Evolutionary conservation across 2,113 vertebrate genomes (phyloP), one percentile per base, ranked within the genome.

Genomic region (Spea bombifrons): DNA sequence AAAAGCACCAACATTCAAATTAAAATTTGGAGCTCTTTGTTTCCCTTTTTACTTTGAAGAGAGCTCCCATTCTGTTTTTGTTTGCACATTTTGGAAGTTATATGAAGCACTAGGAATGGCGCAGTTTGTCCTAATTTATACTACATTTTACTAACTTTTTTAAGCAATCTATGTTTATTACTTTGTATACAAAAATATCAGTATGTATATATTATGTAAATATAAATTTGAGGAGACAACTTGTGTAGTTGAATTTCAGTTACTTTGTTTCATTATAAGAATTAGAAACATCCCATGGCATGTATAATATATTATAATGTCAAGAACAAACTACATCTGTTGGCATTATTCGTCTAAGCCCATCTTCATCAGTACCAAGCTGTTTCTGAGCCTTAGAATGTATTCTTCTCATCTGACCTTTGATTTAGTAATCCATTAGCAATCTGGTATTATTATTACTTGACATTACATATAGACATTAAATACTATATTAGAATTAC

Each of bases 391-490:
- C 68, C 7, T 69, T 68, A 68, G 44, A 68, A 68, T n/a, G 46
- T 76, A 69, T 76, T 76, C 68, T 44, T 72, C 66, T 76, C 52
- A 68, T 68, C 66, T 76, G 75, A 76, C 75, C 75, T 76, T 76
- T 69, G 66, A 15, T 68, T 30, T 45, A 5, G 43, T 76, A 61
- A 76, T 69, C 75, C 75, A 76, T 68, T 57, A 76, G 67, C 65
- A 76, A 59, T 76, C 75, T 76, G 75, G 66, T 76, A 68, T 76
- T 68, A 76, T 15, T 76, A 68, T 76, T 68, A 76, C 43, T 44
- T 76, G 75, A 76, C 66, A 68, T 76, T 76, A 76, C 63, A 68
- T 68, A 59, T 48, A 76, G 66, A 67, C 52, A 69, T 59, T 76
- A 76, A 76, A 57, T 59, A 53, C 66, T 69, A 13, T 43, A 16